Base-by-base conservation (phyloP, 2,797 vertebrate genomes). In the Tragopan temminckii region DNA sequence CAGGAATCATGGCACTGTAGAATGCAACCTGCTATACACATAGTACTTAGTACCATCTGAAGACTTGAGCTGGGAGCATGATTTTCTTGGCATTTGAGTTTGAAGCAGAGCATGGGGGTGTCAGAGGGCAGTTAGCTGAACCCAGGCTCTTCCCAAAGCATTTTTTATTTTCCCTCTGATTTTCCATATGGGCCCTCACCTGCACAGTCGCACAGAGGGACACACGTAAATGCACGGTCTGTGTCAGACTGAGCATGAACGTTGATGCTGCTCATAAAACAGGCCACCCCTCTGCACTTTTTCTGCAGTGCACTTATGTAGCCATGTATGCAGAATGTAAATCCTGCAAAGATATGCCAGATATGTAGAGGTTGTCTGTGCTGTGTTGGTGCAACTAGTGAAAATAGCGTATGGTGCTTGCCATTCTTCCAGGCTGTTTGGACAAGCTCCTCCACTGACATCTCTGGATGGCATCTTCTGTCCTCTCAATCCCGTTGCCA, bases 201-300 rank as follows among this genome's bases (percentile, higher is more conserved):
- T 29, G 20, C n/a, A 7, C 5, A 45, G 68, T 13, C 43, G 2
- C 10, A 19, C 2, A 3, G 19, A 50, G 38, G 31, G 52, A 10
- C 8, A 14, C 7, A 1, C 15, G 18, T 15, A 36, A 50, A 8
- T 0, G 4, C 18, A 13, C 0, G 0, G 1, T 27, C 14, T 61
- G 63, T 46, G 38, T 19, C 59, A 62, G n/a, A 3, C 5, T 0
- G 2, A 70, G 25, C 38, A 0, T 5, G 25, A 40, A 17, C 31
- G 40, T 27, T 84, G 62, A 57, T 0, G 0, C n/a, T 35, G 3
- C 23, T 77, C 16, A 48, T 43, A 29, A 58, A 53, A 18, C 46
- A 62, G 0, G 33, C 21, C 23, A 7, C 9, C 0, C 0, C 70
- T 23, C 27, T 53, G 36, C 11, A 12, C 4, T 3, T 33, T 57